Percentiles rank a stretch among this genome's conserved stretches.
These are phyloP conservation scores for Colletes collaris DNA, from an alignment of 2,888 invertebrate genomes.

Conservation along the genomic window DNA sequence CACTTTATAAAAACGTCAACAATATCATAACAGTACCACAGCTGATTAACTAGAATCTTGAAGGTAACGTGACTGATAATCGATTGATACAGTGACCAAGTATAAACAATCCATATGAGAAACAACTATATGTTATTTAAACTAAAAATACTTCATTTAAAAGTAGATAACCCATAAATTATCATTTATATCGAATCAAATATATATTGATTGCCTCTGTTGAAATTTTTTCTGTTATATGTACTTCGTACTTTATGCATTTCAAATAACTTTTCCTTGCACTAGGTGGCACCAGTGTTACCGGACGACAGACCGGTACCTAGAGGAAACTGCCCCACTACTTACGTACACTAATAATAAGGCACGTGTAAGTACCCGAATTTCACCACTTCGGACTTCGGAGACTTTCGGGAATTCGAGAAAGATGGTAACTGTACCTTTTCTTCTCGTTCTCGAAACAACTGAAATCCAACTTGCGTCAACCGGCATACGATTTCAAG, in stretches of 20 bases:
- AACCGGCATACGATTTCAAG: no score
- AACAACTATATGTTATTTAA: background rate
- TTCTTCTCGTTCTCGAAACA: no score
- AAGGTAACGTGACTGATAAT: slow-evolving; percentile 16
- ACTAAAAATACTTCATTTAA: slow-evolving; percentile 14
- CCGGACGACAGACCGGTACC: no score
- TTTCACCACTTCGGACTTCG: no score
- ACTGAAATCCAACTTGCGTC: no score
- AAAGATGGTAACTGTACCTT: no score
- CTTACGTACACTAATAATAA: no score
- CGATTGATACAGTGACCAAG: background rate
- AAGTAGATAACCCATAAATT: slow-evolving; percentile 27
- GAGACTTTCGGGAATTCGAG: no score
- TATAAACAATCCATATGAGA: background rate
- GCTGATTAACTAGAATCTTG: slow-evolving; percentile 32
- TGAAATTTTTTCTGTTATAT: slow-evolving; percentile 27
- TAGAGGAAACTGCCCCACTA: no score
- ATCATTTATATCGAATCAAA: background rate
- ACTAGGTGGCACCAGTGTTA: slow-evolving; percentile 28
- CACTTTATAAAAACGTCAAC: slow-evolving; percentile 42
- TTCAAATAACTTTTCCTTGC: slow-evolving; percentile 10
- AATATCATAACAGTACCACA: slow-evolving; percentile 37
- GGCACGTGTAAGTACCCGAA: no score
- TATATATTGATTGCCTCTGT: slow-evolving; percentile 16
- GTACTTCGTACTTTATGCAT: slow-evolving; percentile 1